Evolutionary conservation across 2,113 vertebrate species (phyloP).

Genomic region (Ia io): DNA sequence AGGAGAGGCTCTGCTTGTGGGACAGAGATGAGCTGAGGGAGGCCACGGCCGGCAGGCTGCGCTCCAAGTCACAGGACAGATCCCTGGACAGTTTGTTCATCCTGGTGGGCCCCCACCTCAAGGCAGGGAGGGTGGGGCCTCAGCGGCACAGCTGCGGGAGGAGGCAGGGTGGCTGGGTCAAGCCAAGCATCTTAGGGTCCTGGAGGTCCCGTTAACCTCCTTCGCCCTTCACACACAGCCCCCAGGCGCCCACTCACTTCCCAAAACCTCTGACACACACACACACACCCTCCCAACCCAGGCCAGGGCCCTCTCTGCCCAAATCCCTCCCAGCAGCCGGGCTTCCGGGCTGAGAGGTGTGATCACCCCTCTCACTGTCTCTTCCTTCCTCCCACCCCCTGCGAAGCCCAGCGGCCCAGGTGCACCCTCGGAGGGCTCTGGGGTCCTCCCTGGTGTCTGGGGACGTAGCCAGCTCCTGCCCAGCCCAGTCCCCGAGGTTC

Average conservation of each 20-base stretch:
- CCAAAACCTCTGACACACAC: not conserved
- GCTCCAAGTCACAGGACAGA: slow-evolving; percentile 82
- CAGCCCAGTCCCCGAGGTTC: not conserved
- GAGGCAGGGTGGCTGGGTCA: not conserved
- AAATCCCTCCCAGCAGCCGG: not conserved
- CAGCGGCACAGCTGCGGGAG: slow-evolving; percentile 10
- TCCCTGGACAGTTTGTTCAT: slow-evolving; percentile 80
- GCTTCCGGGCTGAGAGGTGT: not conserved
- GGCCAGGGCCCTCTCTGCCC: not conserved
- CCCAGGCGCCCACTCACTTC: not conserved
- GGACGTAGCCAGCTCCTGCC: not conserved
- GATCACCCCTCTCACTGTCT: not conserved
- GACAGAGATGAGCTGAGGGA: slow-evolving; percentile 91
- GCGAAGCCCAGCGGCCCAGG: not conserved
- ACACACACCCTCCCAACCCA: not conserved
- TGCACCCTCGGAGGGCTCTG: not conserved
- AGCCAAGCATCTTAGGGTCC: not conserved
- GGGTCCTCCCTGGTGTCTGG: not conserved
- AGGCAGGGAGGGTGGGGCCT: not conserved
- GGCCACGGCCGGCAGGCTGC: slow-evolving; percentile 91
- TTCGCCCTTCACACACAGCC: not conserved
- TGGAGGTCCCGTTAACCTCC: fast-evolving
- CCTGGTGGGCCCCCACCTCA: slow-evolving; percentile 66
- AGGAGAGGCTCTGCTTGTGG: slow-evolving; percentile 84
- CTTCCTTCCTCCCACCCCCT: not conserved